Conservation (phyloP, 2,888 invertebrate species). For the Polydrusus cervinus region DNA sequence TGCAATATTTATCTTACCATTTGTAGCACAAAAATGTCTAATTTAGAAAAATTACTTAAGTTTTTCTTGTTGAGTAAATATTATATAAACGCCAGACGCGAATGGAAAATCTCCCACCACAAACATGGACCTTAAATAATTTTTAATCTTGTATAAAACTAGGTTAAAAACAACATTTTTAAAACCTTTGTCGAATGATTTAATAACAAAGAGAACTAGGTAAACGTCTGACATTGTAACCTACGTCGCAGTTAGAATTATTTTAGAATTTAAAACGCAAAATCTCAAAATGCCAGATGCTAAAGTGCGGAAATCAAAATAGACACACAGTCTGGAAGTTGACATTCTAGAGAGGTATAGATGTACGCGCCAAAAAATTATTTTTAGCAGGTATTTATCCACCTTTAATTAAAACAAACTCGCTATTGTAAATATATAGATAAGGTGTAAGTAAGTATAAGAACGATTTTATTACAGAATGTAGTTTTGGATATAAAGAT, state of each 20-base stretch:
- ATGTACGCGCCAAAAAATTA: slow-evolving; percentile 13
- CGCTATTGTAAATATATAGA: no score
- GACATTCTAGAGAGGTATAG: slow-evolving; percentile 1
- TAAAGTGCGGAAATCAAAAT: slow-evolving; percentile 22
- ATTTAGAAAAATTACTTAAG: no score
- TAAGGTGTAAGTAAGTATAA: no score
- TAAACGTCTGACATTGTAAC: slow-evolving; percentile 7
- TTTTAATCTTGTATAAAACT: no score
- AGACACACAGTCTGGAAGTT: slow-evolving; percentile 19
- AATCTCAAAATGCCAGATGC: slow-evolving; percentile 3
- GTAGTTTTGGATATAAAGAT: no score
- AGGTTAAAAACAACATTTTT: neutral
- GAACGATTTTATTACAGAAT: no score
- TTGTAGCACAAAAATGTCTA: no score
- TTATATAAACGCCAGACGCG: no score
- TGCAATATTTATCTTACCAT: no score
- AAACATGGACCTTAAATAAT: no score
- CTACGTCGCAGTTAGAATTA: slow-evolving; percentile 1
- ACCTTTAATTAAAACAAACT: slow-evolving; percentile 4
- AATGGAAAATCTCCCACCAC: no score
- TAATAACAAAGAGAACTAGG: slow-evolving; percentile 8
- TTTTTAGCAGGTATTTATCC: slow-evolving; percentile 9
- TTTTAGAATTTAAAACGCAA: slow-evolving; percentile 28
- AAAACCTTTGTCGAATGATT: neutral
- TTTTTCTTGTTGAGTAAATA: no score